phyloP scores from a whole-genome alignment of 2,113 vertebrate genomes.

The Chauna torquata region DNA sequence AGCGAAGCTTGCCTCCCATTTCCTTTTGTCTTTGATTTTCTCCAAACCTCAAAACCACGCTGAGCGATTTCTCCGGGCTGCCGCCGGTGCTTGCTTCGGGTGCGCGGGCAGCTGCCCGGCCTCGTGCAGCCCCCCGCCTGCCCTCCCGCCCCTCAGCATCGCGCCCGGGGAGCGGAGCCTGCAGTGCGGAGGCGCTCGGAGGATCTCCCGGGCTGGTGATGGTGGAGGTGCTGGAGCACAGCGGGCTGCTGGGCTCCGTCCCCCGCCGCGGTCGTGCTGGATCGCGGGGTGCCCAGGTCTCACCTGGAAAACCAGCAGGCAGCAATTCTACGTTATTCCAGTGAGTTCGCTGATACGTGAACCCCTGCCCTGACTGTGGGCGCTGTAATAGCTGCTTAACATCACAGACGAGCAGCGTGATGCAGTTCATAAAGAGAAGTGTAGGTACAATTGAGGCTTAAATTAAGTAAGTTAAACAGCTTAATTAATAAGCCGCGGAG shows the following conservation, averaged over 20 bases:
- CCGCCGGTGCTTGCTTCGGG: not conserved
- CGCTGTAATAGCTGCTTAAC: not conserved
- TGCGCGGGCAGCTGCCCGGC: not conserved
- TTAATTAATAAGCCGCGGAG: not conserved
- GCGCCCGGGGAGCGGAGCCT: no score
- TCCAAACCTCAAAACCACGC: constrained; percentile 46
- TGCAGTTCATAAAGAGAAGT: not conserved
- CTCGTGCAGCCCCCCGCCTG: no score
- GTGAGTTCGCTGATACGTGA: not conserved
- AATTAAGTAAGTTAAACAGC: not conserved
- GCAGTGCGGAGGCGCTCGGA: no score
- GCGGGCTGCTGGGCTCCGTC: no score
- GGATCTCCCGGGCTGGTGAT: no score
- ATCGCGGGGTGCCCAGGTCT: no score
- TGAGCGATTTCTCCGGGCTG: not conserved
- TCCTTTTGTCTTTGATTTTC: constrained; percentile 57
- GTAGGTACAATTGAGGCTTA: not conserved
- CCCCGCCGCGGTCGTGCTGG: no score
- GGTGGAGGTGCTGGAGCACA: no score
- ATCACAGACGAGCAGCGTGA: not conserved
- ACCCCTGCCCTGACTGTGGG: not conserved
- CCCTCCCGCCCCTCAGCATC: no score
- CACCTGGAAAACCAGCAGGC: not conserved
- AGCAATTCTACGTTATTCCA: not conserved
- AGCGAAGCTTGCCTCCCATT: not conserved